Conservation (phyloP, 2,888 invertebrate species). For the Malthinus flaveolus region DNA sequence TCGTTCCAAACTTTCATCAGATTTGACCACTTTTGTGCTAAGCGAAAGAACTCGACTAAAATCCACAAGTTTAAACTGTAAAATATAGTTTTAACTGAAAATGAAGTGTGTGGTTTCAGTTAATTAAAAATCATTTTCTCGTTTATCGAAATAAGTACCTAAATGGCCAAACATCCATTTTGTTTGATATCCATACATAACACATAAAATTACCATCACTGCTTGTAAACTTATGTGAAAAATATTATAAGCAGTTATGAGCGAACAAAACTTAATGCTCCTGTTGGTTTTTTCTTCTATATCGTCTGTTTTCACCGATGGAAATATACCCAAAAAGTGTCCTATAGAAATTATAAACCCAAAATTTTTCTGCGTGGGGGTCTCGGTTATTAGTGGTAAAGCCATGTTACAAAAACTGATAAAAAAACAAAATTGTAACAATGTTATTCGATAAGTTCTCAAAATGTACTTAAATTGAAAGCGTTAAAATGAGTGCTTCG, state of each 20-base stretch:
- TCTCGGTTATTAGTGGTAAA: background rate
- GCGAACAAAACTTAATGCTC: background rate
- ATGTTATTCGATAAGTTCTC: background rate
- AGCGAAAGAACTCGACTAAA: slow-evolving; percentile 55
- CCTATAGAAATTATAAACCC: background rate
- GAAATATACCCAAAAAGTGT: background rate
- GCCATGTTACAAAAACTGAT: background rate
- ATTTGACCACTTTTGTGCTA: slow-evolving; percentile 55
- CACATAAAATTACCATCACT: background rate
- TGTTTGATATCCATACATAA: background rate
- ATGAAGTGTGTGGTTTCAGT: background rate
- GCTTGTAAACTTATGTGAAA: background rate
- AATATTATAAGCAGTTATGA: slow-evolving; percentile 1
- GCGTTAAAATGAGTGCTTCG: background rate
- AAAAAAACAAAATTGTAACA: too few species aligned
- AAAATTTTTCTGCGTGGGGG: background rate
- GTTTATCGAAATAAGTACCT: background rate
- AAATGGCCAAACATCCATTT: background rate
- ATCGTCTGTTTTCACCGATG: background rate
- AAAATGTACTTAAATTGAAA: background rate
- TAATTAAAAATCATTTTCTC: background rate
- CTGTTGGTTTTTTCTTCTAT: background rate
- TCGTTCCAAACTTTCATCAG: slow-evolving; percentile 40
- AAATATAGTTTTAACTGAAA: slow-evolving; percentile 36
- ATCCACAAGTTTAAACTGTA: slow-evolving; percentile 30